A percentile compares a stretch with the other conserved stretches of the same genome.
Conservation (phyloP, 2,797 vertebrate genomes). For the Momotus momota region DNA sequence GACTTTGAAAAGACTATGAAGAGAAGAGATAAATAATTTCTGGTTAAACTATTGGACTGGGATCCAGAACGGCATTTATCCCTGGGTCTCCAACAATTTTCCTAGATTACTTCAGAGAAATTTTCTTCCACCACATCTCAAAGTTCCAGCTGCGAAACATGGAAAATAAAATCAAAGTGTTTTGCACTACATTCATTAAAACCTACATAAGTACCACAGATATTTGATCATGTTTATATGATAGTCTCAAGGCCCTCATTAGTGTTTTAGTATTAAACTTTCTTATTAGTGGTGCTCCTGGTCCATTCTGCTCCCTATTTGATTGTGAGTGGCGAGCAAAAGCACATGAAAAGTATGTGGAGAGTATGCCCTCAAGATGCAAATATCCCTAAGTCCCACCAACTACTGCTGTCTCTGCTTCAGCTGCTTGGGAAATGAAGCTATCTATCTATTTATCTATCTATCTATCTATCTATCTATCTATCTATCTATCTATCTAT, state of each 20-base stretch:
- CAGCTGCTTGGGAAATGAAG: background rate
- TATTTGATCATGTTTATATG: background rate
- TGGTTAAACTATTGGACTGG: background rate
- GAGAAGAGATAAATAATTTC: background rate
- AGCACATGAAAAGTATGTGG: background rate
- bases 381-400: background rate
- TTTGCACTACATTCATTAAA: background rate
- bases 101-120: background rate
- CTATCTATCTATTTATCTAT: background rate
- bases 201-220: background rate
- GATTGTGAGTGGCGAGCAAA: background rate
- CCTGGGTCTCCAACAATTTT: background rate
- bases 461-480: too few relatives aligned
- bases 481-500: too few relatives aligned
- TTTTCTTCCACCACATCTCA: background rate
- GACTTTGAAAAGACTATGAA: background rate
- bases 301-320: background rate
- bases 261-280: background rate
- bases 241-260: background rate
- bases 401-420: background rate
- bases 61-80: background rate
- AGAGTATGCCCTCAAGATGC: background rate
- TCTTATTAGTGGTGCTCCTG: background rate
- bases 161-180: background rate
- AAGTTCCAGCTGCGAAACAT: background rate